Evolutionary conservation across 2,797 vertebrate genomes (phyloP).

Genomic region (Etheostoma nigrum): DNA sequence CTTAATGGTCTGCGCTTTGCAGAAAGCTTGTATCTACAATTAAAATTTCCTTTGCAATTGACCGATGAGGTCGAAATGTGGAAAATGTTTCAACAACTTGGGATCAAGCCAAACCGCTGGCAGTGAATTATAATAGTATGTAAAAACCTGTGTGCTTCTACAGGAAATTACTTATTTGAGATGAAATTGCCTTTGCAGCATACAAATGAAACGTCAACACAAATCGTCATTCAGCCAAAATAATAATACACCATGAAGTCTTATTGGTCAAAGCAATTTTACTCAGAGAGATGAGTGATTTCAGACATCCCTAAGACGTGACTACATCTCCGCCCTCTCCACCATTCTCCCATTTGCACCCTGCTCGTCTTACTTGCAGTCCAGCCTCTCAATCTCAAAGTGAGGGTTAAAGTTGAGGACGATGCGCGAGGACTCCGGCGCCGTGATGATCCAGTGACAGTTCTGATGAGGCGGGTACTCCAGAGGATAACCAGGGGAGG

Average conservation of each 20-base stretch:
- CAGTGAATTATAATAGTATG: conserved; percentile 37
- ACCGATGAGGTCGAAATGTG: conserved; percentile 57
- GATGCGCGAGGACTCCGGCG: conserved; percentile 94
- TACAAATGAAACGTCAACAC: conserved; percentile 46
- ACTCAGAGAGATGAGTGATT: conserved; percentile 1
- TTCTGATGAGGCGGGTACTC: conserved; percentile 97
- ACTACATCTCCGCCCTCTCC: neutral
- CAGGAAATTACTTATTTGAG: conserved; percentile 58
- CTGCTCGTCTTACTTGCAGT: conserved; percentile 92
- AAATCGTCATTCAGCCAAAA: conserved; percentile 42
- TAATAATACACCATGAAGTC: conserved; percentile 19
- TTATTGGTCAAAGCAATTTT: conserved; percentile 9
- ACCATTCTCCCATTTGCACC: neutral
- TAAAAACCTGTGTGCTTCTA: conserved; percentile 29
- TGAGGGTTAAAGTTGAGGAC: conserved; percentile 99
- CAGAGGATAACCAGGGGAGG: conserved; percentile 95
- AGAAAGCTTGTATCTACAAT: conserved; percentile 49
- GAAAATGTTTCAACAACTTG: conserved; percentile 41
- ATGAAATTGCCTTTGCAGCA: conserved; percentile 31
- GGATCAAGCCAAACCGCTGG: conserved; percentile 40
- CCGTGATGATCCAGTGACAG: conserved; percentile 95
- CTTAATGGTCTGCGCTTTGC: conserved; percentile 37
- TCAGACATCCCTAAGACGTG: neutral
- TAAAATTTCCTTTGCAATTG: conserved; percentile 47
- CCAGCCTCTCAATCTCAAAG: conserved; percentile 97